These are phyloP conservation scores for Eupristina koningsbergeri DNA, from an alignment of 1,140 invertebrate species.

Conservation along the genomic window DNA sequence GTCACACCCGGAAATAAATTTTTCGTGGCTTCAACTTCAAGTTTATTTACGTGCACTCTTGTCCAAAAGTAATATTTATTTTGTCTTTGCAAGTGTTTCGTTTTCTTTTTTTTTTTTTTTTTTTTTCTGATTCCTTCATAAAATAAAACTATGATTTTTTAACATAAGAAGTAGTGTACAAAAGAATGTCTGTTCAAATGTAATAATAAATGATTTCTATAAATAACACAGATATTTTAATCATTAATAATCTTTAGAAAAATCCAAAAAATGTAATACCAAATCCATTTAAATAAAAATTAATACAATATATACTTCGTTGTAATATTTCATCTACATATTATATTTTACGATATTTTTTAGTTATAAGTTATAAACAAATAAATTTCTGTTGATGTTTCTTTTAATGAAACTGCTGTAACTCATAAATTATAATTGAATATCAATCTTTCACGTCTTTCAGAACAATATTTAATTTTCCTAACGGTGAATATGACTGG, in stretches of 20 bases:
- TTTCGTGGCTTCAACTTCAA: conserved; percentile 24
- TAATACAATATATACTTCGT: background rate
- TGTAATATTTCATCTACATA: background rate
- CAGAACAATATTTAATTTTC: background rate
- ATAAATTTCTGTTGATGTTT: background rate
- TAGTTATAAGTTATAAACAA: background rate
- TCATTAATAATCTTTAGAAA: no score
- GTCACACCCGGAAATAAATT: conserved; percentile 2
- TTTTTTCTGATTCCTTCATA: background rate
- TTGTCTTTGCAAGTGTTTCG: background rate
- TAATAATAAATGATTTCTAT: conserved; percentile 57
- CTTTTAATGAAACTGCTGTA: background rate
- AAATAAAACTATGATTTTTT: background rate
- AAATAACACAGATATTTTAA: no score
- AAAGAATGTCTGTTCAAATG: no score
- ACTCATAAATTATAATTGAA: background rate
- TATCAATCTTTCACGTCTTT: background rate
- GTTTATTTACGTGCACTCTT: background rate
- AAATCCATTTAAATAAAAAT: no score
- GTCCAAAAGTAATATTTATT: background rate
- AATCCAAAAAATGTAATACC: no score
- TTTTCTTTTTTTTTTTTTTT: no score
- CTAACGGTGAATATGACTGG: background rate
- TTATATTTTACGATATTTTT: no score
- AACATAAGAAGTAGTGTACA: no score